A percentile compares a stretch with the other conserved stretches of the same genome.
Evolutionary conservation across 1,140 invertebrate species (phyloP).

Genomic region (Tyrophagus putrescentiae): DNA sequence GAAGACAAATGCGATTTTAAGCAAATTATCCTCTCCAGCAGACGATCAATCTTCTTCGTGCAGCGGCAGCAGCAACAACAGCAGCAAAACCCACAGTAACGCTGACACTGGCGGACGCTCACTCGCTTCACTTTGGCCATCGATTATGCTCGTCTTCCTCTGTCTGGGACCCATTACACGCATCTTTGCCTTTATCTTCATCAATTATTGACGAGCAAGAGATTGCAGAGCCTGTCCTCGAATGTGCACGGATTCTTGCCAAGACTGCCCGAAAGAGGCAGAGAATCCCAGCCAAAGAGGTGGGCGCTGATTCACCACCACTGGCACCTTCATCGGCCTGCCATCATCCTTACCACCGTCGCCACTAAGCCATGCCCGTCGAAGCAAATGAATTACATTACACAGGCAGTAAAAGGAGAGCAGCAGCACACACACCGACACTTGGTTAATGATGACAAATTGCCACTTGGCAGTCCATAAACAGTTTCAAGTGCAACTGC

Average conservation of each 20-base stretch:
- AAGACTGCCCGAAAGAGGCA: background rate
- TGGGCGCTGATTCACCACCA: background rate
- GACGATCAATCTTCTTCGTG: slow-evolving; percentile 13
- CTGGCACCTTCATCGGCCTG: background rate
- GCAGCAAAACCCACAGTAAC: slow-evolving; percentile 3
- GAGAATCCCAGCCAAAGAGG: background rate
- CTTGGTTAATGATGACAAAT: no score
- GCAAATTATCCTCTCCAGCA: slow-evolving; percentile 3
- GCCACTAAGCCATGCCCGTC: no score
- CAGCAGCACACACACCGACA: no score
- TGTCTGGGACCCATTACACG: background rate
- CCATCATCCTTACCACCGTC: background rate
- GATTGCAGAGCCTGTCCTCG: background rate
- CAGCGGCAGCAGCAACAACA: background rate
- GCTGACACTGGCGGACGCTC: no score
- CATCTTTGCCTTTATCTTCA: background rate
- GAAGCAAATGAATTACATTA: no score
- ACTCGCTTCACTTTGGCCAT: slow-evolving; percentile 1
- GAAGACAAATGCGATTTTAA: slow-evolving; percentile 18
- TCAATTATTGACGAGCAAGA: background rate
- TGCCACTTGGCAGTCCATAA: no score
- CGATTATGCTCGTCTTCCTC: slow-evolving; percentile 4
- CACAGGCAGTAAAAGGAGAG: no score
- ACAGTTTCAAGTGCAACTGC: no score
- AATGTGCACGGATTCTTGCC: background rate